Base-by-base conservation (phyloP, 92 coral and sea anemone genomes). In the Umimayanthus kanabou region DNA sequence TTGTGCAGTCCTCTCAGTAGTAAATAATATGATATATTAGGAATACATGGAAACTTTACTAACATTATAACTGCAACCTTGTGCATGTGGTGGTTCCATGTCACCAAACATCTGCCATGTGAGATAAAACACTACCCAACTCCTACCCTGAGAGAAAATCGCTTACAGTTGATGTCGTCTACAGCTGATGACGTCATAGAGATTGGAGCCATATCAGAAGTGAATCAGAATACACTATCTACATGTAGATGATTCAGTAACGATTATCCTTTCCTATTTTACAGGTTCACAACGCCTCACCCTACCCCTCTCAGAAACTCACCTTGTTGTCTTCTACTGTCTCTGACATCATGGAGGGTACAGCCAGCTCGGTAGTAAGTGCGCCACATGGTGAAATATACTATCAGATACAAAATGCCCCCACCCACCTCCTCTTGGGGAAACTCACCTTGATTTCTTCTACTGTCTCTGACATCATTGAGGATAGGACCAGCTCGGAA, bases 391-490 rank as follows among this genome's bases (percentile, higher is more conserved):
- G 37, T 33, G 37, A 33, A 33, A 33, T 33, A 33, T 33, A 16
- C 1, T 16, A 74, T 15, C 45, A 74, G 13, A 11, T 49, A 49
- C 57, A 6, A 49, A 49, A 49, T 49, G 57, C 57, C 57, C 57
- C 45, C 37, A 14, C 49, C 79, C 20, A 6, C 79, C n/a, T 40
- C 50, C 23, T 30, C 79, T 20, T 33, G 37, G 37, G 37, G 37
- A 33, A 33, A 33, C 37, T 33, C 37, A 33, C 37, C 37, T 33
- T 33, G 37, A 33, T 33, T 33, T 33, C 37, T 33, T 2, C 37
- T 33, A 2, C 37, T 28, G 86, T 76, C 14, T 91, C 81, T 18
- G 93, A 33, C 37, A 33, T 33, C 37, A 33, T 33, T 33, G 2
- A 33, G 2, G 37, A 33, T 0, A 33, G 37, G 37, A 33, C 37